These are phyloP conservation scores for Agrenia bidenticulata DNA, from an alignment of 2,888 invertebrate species.

Conservation along the genomic window DNA sequence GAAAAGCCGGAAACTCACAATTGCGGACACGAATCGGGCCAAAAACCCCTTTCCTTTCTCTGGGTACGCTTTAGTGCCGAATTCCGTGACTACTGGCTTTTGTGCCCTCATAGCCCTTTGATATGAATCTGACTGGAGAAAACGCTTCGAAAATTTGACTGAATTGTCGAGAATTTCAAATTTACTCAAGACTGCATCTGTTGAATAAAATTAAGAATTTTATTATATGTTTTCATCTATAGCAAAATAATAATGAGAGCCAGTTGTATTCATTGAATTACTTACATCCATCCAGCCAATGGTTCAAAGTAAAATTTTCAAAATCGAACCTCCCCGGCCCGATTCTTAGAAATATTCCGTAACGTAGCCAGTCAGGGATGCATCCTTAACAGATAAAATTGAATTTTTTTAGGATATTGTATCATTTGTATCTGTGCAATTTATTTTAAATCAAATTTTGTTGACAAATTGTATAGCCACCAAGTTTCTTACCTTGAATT, in stretches of 20 bases:
- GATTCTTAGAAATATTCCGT: conserved; percentile 56
- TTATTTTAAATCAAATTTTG: too few relatives aligned
- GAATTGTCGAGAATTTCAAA: conserved; percentile 58
- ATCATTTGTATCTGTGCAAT: too few relatives aligned
- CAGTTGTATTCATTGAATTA: background rate
- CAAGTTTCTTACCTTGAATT: conserved; percentile 50
- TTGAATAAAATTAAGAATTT: background rate
- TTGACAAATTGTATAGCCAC: too few relatives aligned
- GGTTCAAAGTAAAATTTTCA: conserved; percentile 54
- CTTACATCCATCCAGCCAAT: conserved; percentile 39
- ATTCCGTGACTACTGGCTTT: conserved; percentile 58
- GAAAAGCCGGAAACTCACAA: conserved; percentile 49
- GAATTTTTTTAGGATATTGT: background rate
- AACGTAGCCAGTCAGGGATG: conserved; percentile 58
- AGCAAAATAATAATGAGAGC: background rate
- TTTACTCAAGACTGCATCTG: conserved; percentile 57
- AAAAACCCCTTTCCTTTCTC: conserved; percentile 49
- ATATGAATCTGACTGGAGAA: conserved; percentile 59
- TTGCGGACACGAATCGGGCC: conserved; percentile 50
- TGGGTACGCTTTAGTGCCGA: conserved; percentile 55
- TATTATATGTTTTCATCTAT: background rate
- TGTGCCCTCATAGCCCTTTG: conserved; percentile 57
- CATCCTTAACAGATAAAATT: conserved; percentile 53
- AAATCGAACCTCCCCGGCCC: conserved; percentile 61
- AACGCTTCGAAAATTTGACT: conserved; percentile 55